These are phyloP conservation scores for Laothoe populi DNA, from an alignment of 2,888 invertebrate species.

Conservation along the genomic window DNA sequence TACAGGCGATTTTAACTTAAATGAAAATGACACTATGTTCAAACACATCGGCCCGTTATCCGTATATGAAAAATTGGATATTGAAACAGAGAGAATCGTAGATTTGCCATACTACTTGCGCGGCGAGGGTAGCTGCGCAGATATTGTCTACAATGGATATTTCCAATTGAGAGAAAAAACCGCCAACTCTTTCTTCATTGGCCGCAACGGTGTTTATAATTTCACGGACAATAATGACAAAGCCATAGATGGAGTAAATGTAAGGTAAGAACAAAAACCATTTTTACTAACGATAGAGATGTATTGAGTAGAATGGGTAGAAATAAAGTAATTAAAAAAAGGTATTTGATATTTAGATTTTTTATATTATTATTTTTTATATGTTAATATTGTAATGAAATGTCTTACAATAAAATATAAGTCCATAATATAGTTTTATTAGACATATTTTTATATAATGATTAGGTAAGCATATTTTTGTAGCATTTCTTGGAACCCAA, in stretches of 20 bases:
- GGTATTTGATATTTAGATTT: too few species aligned
- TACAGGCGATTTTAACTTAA: constrained; percentile 38
- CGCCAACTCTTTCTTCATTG: constrained; percentile 73
- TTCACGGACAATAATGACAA: constrained; percentile 77
- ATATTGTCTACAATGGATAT: constrained; percentile 48
- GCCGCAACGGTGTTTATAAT: constrained; percentile 50
- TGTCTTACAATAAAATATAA: too few species aligned
- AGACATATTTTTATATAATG: too few species aligned
- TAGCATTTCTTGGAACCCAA: too few species aligned
- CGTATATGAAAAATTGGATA: constrained; percentile 72
- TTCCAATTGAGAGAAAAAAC: constrained; percentile 62
- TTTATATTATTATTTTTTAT: too few species aligned
- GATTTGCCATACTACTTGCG: constrained; percentile 66
- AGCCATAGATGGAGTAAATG: constrained; percentile 65
- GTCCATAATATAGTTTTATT: too few species aligned
- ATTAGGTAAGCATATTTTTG: too few species aligned
- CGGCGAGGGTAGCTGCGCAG: constrained; percentile 57
- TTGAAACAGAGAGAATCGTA: constrained; percentile 50
- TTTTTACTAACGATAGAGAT: too few species aligned
- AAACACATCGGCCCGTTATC: constrained; percentile 60
- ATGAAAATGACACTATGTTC: constrained; percentile 41
- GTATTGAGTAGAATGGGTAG: too few species aligned
- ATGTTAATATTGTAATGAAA: too few species aligned
- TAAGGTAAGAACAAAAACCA: constrained; percentile 62
- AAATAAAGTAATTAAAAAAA: too few species aligned